These are phyloP conservation scores for Aix galericulata DNA, from an alignment of 2,113 vertebrate genomes.

Conservation along the genomic window DNA sequence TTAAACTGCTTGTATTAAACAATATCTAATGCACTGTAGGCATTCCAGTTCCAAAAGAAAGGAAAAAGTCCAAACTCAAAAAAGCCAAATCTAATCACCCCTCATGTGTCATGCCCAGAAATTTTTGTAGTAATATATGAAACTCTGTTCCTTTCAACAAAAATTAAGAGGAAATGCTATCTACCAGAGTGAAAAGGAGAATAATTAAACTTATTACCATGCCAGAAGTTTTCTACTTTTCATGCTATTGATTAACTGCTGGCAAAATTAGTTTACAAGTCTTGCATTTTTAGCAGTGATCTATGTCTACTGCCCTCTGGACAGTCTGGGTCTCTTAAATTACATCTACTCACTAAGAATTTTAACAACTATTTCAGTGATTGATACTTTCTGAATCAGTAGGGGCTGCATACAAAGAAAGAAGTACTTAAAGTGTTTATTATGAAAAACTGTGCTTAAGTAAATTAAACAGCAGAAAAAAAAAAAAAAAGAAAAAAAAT, in stretches of 20 bases:
- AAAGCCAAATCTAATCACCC: not conserved
- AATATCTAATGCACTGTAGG: not conserved
- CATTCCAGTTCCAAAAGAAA: accelerated
- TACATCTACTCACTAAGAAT: slow-evolving; percentile 45
- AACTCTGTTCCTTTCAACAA: not conserved
- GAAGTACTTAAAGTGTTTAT: not conserved
- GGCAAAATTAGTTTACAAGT: not conserved
- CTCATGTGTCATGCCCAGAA: not conserved
- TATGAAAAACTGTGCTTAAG: not conserved
- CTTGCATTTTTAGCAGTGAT: slow-evolving; percentile 11
- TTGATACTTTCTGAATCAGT: slow-evolving; percentile 2
- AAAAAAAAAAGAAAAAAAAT: not conserved
- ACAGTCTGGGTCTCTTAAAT: slow-evolving; percentile 18
- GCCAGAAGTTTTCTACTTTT: slow-evolving; percentile 22
- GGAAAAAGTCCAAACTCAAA: not conserved
- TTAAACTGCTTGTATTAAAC: not conserved
- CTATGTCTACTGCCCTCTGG: not conserved
- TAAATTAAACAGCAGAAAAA: not conserved
- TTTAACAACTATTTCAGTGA: slow-evolving; percentile 50
- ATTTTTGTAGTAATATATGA: not conserved
- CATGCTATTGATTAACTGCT: slow-evolving; percentile 32
- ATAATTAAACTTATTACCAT: slow-evolving; percentile 5
- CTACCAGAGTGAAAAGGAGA: not conserved
- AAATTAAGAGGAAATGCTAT: not conserved
- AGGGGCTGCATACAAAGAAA: slow-evolving; percentile 12